Conservation (phyloP, 2,797 vertebrate species). For the Phrynocephalus guinanensis region DNA sequence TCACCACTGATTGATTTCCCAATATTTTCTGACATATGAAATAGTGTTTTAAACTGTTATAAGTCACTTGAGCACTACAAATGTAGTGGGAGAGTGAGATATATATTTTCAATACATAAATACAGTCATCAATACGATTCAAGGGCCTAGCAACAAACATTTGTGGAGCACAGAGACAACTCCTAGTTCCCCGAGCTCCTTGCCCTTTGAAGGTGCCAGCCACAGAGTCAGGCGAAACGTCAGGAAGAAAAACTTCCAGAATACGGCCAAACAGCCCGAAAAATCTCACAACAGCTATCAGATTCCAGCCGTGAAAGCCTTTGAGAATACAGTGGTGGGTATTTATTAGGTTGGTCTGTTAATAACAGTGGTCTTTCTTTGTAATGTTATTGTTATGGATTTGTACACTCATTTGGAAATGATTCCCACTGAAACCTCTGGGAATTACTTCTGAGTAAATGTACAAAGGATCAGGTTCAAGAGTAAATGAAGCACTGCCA, state of each 20-base stretch:
- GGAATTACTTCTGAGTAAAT: background rate
- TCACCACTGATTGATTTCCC: background rate
- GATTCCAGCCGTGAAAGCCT: too few relatives aligned
- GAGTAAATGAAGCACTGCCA: background rate
- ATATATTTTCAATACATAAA: background rate
- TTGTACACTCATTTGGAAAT: background rate
- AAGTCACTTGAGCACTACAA: background rate
- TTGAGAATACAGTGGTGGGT: too few relatives aligned
- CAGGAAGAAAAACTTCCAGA: too few relatives aligned
- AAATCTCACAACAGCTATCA: too few relatives aligned
- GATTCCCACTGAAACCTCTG: background rate
- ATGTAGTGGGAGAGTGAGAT: background rate
- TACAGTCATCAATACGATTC: background rate
- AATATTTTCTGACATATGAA: background rate
- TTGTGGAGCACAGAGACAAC: too few relatives aligned
- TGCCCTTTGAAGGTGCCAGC: too few relatives aligned
- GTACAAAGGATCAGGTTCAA: background rate
- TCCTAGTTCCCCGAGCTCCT: too few relatives aligned
- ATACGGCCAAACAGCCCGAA: too few relatives aligned
- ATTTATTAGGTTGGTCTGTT: background rate
- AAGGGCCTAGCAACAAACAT: background rate
- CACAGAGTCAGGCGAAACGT: too few relatives aligned
- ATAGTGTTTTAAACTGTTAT: background rate
- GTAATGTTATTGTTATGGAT: background rate
- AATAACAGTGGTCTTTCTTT: background rate